Conservation (phyloP, 1,140 invertebrate genomes). For the Bombus superbus region DNA sequence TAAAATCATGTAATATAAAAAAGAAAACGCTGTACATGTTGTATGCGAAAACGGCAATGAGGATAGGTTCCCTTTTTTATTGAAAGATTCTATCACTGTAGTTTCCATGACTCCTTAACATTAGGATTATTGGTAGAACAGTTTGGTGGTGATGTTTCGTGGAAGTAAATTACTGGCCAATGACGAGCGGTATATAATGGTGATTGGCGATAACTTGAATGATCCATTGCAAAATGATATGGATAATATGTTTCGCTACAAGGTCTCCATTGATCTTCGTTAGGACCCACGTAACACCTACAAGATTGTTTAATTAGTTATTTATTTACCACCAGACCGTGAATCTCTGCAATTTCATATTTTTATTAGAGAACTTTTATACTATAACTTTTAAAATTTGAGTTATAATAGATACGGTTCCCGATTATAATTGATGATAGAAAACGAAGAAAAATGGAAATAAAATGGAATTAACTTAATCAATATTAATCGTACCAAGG, state of each 20-base stretch:
- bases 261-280: slow-evolving; percentile 90
- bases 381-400: too few species aligned
- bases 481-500: slow-evolving; percentile 85
- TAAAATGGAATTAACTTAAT: neutral
- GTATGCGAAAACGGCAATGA: neutral
- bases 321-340: too few species aligned
- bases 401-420: too few species aligned
- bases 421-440: neutral
- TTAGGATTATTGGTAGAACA: slow-evolving; percentile 62
- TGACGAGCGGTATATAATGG: slow-evolving; percentile 77
- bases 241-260: slow-evolving; percentile 92
- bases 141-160: slow-evolving; percentile 85
- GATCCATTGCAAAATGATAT: slow-evolving; percentile 66
- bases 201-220: slow-evolving; percentile 41
- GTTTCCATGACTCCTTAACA: neutral
- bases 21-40: neutral
- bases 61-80: neutral
- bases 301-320: neutral
- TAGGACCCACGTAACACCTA: slow-evolving; percentile 91
- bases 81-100: neutral
- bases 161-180: slow-evolving; percentile 88
- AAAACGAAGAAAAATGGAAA: neutral
- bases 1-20: neutral
- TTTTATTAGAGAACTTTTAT: too few species aligned
- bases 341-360: too few species aligned